Base-by-base conservation (phyloP, 1,140 invertebrate genomes). In the Macrosteles quadrilineatus region DNA sequence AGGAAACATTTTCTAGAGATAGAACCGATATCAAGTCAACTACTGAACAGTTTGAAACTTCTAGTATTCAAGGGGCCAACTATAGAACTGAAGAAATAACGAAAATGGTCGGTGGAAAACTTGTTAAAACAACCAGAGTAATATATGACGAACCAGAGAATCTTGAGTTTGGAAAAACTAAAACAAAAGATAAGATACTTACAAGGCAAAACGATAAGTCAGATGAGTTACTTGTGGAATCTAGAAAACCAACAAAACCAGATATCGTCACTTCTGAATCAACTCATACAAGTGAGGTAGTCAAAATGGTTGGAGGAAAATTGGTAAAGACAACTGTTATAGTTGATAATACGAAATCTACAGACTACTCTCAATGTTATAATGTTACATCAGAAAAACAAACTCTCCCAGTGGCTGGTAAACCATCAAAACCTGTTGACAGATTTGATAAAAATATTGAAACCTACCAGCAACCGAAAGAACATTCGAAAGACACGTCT, bases 251-350 rank as follows among this genome's bases (percentile, higher is more conserved):
- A 23, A 19, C 47, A 9, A 19, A 50, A 11, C 3, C 3, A 9
- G n/a, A 6, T 3, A 50, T 50, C 6, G 3, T 9, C n/a, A 23
- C 47, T 9, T 50, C 47, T 4, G 21, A 50, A 11, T 62, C 57
- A 17, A 62, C 23, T 3, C 57, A 62, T 53, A 53, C 31, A 29
- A 36, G 12, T 1, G 67, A 68, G 17, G 31, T 71, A 17, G 71
- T 72, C 2, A 69, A 53, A 29, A 73, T 73, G 73, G 66, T 73
- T 11, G 73, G 73, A 67, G 70, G 70, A 57, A 73, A 73, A 68
- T 36, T 73, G 19, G 47, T 68, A 32, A 68, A 68, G 57, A 57
- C 67, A 19, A 57, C 23, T 53, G 50, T 57, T 6, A 12, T 62
- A 31, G 57, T 62, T 27, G 57, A 62, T 9, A 23, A 62, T n/a